These are phyloP conservation scores for Eurytoma adleriae DNA, from an alignment of 2,888 invertebrate species.

Conservation along the genomic window DNA sequence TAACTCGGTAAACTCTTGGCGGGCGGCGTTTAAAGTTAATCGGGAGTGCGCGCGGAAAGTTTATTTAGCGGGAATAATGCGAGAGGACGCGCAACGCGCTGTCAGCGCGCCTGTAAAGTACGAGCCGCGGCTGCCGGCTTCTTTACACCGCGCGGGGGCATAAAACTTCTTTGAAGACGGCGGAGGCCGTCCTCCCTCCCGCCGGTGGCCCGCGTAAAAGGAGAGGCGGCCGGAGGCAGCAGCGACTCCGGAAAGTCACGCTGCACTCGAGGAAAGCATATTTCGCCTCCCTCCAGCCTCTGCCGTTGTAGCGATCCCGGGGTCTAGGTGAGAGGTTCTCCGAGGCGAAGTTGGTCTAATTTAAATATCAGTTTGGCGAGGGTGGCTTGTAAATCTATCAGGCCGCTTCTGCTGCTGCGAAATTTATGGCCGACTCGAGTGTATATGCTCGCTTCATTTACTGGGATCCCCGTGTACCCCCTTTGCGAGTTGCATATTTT, in stretches of 20 bases:
- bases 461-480: conserved; percentile 64
- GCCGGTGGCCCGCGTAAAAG: conserved; percentile 33
- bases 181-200: neutral
- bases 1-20: conserved; percentile 6
- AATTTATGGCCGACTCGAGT: conserved; percentile 72
- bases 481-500: conserved; percentile 45
- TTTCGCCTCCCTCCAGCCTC: conserved; percentile 62
- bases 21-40: neutral
- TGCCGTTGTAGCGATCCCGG: conserved; percentile 58
- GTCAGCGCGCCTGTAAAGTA: conserved; percentile 49
- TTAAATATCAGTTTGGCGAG: conserved; percentile 75
- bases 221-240: conserved; percentile 21
- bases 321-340: conserved; percentile 54
- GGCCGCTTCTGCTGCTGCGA: conserved; percentile 61
- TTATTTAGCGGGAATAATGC: conserved; percentile 48
- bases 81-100: conserved; percentile 26
- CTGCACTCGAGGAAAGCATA: conserved; percentile 61
- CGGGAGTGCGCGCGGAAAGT: conserved; percentile 16
- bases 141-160: conserved; percentile 46
- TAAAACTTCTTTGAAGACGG: conserved; percentile 54
- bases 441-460: conserved; percentile 72
- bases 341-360: conserved; percentile 72
- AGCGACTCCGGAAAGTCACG: conserved; percentile 34
- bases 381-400: conserved; percentile 75
- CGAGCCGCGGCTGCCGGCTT: conserved; percentile 19